These are phyloP conservation scores for Anthopleura sola DNA, from an alignment of 64 coral and sea anemone genomes.

Conservation along the genomic window DNA sequence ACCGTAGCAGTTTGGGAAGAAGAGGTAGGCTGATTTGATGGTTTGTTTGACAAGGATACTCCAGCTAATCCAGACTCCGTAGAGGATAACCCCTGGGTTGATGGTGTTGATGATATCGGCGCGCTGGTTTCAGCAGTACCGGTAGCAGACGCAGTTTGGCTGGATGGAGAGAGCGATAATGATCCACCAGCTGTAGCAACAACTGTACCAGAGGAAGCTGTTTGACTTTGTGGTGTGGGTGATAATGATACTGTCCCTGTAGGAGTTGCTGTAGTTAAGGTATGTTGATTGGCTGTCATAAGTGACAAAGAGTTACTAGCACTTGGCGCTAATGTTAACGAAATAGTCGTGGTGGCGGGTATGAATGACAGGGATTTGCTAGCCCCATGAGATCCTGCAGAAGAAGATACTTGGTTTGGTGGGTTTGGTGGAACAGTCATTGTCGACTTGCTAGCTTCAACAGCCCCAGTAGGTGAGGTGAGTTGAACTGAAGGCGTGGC, in stretches of 20 bases:
- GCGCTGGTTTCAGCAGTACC: not conserved
- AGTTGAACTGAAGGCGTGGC: not conserved
- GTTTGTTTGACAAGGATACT: not conserved
- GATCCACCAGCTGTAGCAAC: not conserved
- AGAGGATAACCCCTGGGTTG: not conserved
- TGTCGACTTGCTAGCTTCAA: not conserved
- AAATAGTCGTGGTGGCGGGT: not conserved
- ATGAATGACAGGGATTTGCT: not conserved
- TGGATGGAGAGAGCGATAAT: too few relatives aligned
- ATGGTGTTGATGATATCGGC: not conserved
- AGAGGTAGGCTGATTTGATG: not conserved
- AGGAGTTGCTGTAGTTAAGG: not conserved
- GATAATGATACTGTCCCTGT: too few relatives aligned
- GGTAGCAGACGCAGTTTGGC: too few relatives aligned
- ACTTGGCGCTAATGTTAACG: not conserved
- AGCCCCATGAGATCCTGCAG: not conserved
- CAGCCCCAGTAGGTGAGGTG: not conserved
- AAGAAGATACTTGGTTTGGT: not conserved
- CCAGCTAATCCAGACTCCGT: not conserved
- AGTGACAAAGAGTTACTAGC: not conserved
- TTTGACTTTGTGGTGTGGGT: too few relatives aligned
- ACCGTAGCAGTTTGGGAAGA: not conserved
- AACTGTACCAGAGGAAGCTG: too few relatives aligned
- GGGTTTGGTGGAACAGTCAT: not conserved
- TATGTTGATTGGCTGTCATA: not conserved